These are phyloP conservation scores for Meandrina meandrites DNA, from an alignment of 92 coral and sea anemone genomes.

Conservation along the genomic window DNA sequence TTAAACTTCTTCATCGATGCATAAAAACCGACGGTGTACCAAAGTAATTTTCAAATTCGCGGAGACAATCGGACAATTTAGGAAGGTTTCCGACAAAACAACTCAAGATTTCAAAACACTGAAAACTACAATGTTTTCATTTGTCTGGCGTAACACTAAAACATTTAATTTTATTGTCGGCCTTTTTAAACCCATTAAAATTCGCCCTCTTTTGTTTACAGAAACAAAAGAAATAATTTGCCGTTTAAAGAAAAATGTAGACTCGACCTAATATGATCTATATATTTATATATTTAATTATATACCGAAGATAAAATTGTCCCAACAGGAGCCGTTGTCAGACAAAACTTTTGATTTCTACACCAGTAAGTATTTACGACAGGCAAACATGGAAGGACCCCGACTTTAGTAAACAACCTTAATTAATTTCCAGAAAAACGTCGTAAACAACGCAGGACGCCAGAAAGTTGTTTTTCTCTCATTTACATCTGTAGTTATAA, in stretches of 20 bases:
- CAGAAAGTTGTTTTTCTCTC: slow-evolving; percentile 3
- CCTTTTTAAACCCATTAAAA: slow-evolving; percentile 42
- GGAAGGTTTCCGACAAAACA: slow-evolving; percentile 30
- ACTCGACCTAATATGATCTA: slow-evolving; percentile 15
- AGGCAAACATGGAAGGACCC: slow-evolving; percentile 17
- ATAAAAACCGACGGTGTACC: slow-evolving; percentile 9
- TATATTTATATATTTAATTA: slow-evolving; percentile 37
- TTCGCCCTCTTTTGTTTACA: slow-evolving; percentile 40
- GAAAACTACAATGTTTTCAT: slow-evolving; percentile 28
- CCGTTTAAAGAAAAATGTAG: slow-evolving; percentile 42
- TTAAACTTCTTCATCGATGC: slow-evolving; percentile 13
- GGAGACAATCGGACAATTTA: slow-evolving; percentile 32
- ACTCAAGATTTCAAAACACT: slow-evolving; percentile 33
- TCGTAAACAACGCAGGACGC: background rate
- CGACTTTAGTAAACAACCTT: slow-evolving; percentile 32
- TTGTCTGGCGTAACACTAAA: slow-evolving; percentile 21
- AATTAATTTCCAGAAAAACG: slow-evolving; percentile 25
- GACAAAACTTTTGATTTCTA: slow-evolving; percentile 31
- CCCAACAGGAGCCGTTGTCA: background rate
- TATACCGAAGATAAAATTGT: slow-evolving; percentile 8
- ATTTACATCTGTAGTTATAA: background rate
- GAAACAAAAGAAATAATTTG: slow-evolving; percentile 47
- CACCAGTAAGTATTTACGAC: slow-evolving; percentile 15
- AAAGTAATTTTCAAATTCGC: slow-evolving; percentile 33
- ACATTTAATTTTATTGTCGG: slow-evolving; percentile 44